Percentiles rank a stretch among this genome's conserved stretches.
Conservation (phyloP, 1,140 invertebrate genomes). For the Brachionus angularis region DNA sequence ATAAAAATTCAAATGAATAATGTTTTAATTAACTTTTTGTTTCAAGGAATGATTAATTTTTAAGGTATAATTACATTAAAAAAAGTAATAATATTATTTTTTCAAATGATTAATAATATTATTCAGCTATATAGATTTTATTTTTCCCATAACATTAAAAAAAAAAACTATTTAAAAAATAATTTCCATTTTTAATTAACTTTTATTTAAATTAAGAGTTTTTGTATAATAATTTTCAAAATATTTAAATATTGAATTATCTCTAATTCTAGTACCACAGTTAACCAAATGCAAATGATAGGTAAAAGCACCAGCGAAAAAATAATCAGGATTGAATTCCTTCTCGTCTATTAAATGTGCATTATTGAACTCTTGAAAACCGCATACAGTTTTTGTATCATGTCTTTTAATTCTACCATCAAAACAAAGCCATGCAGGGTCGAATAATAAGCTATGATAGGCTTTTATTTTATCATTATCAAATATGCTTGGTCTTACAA, state of each 20-base stretch:
- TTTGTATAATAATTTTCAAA: conserved; percentile 13
- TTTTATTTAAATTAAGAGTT: no score
- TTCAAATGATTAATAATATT: no score
- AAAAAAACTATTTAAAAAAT: no score
- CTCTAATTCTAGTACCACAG: neutral
- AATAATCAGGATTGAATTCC: neutral
- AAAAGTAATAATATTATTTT: no score
- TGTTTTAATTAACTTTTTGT: no score
- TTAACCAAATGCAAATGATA: conserved; percentile 9
- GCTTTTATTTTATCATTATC: neutral
- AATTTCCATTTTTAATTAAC: no score
- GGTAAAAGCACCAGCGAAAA: conserved; percentile 17
- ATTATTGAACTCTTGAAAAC: neutral
- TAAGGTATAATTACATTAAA: no score
- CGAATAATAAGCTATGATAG: conserved; percentile 6
- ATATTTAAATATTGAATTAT: neutral
- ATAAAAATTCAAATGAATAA: no score
- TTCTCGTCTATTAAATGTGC: neutral
- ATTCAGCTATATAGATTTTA: no score
- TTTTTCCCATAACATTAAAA: no score
- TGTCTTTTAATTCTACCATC: neutral
- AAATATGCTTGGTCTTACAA: neutral
- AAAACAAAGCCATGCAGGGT: conserved; percentile 28
- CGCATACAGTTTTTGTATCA: neutral
- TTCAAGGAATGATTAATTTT: no score